Base-by-base conservation (phyloP, 2,888 invertebrate genomes). In the Nymphalis urticae region DNA sequence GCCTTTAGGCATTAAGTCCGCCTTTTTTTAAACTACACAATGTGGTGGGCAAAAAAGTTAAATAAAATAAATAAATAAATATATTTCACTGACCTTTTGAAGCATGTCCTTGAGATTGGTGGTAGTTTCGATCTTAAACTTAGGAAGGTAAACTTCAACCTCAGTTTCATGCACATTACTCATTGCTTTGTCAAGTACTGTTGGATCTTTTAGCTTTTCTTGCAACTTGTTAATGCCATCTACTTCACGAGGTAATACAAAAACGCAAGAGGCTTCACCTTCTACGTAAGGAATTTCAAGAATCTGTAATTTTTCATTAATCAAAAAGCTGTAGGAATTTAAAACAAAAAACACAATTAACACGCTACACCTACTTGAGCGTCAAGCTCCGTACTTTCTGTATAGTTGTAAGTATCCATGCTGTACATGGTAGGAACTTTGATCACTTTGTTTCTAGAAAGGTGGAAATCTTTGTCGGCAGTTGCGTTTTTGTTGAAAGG, bases 91-190 rank as follows among this genome's bases (percentile, higher is more conserved):
- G 83, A 97, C 97, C 82, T 95, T 90, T 60, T 81, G 61, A 7
- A 97, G 88, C 32, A 94, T 84, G 0, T 93, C 84, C 69, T 93
- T 93, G 19, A 97, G 89, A 66, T 96, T 82, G 7, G 95, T 93
- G n/a, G 93, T 93, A 19, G 94, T 94, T 85, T 97, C 97, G 63
- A 97, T 94, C 83, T 95, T 96, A 83, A 97, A 97, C 81, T 95
- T 96, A 0, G 97, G 97, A 62, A 97, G 82, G 48, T 88, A 90
- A 0, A 97, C 92, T 0, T 93, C 82, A 2, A 97, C 95, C 78
- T 95, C 94, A 1, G 82, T 78, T 0, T 70, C 13, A 0, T 70
- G 72, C 93, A 94, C 87, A 4, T 82, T 77, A 0, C 83, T 53
- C 0, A 75, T 75, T n/a, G 95, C 87, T 0, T 90, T 87, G 0